phyloP scores from a whole-genome alignment of 2,888 invertebrate genomes.

The Noctua comes region DNA sequence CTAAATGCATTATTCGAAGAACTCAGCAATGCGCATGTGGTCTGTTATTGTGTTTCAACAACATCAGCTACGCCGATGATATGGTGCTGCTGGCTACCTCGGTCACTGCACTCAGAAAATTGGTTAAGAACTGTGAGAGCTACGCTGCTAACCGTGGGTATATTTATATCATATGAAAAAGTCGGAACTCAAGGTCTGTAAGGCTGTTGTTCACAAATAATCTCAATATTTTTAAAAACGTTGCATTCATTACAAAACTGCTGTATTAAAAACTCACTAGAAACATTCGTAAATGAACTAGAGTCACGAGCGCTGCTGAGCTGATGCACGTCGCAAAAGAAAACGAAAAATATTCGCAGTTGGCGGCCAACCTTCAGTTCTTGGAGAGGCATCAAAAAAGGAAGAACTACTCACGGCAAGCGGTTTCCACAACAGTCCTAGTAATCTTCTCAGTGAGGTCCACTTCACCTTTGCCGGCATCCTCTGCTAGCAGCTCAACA shows the following conservation, averaged over 20 bases:
- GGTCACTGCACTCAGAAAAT: neutral
- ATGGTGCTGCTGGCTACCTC: neutral
- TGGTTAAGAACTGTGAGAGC: neutral
- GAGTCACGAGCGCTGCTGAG: too few relatives aligned
- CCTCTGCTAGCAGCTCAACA: constrained; percentile 29
- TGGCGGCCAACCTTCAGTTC: neutral
- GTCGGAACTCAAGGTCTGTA: too few relatives aligned
- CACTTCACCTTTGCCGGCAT: constrained; percentile 51
- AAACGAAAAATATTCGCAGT: neutral
- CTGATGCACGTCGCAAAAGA: neutral
- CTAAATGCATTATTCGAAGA: neutral
- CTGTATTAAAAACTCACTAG: neutral
- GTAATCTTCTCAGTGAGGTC: constrained; percentile 54
- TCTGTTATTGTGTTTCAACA: neutral
- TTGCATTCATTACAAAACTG: neutral
- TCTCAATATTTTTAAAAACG: neutral
- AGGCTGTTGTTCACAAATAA: too few relatives aligned
- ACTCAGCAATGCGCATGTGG: too few relatives aligned
- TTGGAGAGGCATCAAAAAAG: too few relatives aligned
- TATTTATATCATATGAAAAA: neutral
- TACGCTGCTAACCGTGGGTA: neutral
- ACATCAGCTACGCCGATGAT: too few relatives aligned
- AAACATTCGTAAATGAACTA: neutral
- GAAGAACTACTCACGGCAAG: constrained; percentile 61
- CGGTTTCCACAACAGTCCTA: constrained; percentile 56